Percentiles rank a stretch among this genome's conserved stretches.
phyloP scores from a whole-genome alignment of 1,140 invertebrate species.

The Eriosoma lanigerum region DNA sequence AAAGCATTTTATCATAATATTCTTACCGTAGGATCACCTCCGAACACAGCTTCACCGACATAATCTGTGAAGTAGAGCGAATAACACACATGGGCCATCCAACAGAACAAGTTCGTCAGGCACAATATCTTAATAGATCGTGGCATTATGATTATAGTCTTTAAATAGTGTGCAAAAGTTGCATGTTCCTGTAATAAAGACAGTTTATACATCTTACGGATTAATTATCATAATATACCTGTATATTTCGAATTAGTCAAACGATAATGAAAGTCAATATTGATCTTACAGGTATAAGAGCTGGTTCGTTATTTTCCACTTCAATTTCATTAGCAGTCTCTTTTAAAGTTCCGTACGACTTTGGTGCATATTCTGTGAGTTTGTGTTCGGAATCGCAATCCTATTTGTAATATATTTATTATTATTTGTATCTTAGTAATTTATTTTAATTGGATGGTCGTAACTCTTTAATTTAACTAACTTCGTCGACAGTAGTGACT shows the following conservation, averaged over 20 bases:
- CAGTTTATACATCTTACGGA: too few species aligned
- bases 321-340: not conserved
- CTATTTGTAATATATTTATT: not conserved
- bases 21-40: conserved; percentile 80
- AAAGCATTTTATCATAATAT: not conserved
- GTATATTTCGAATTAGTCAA: not conserved
- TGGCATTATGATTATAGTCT: conserved; percentile 89
- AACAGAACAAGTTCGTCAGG: conserved; percentile 92
- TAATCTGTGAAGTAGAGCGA: conserved; percentile 97
- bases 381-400: conserved; percentile 11
- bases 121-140: conserved; percentile 82
- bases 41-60: conserved; percentile 92
- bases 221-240: not conserved
- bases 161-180: conserved; percentile 72
- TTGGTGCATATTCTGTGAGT: not conserved
- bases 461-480: not conserved
- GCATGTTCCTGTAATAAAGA: conserved; percentile 12
- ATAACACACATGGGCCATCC: conserved; percentile 97
- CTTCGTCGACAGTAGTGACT: not conserved
- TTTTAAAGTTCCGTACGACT: conserved; percentile 35
- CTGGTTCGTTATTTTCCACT: conserved; percentile 18
- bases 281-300: conserved; percentile 17
- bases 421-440: too few species aligned
- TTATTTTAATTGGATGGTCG: not conserved
- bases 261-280: not conserved